Evolutionary conservation across 1,140 invertebrate species (phyloP).

Genomic region (Oncopodura yosiiana): DNA sequence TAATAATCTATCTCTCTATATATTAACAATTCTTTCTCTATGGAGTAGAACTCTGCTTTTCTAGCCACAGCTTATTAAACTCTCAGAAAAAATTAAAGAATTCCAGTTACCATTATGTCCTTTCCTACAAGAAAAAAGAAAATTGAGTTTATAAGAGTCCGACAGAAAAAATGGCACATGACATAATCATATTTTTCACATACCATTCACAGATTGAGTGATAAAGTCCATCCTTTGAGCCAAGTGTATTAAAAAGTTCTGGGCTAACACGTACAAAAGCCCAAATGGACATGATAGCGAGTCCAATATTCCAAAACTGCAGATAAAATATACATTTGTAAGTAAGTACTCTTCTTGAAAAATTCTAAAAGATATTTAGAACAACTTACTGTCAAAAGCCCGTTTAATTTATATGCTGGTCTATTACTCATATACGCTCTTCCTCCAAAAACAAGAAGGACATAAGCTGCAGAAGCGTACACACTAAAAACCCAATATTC

Average conservation of each 20-base stretch:
- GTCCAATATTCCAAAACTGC: slow-evolving; percentile 22
- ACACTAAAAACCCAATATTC: slow-evolving; percentile 17
- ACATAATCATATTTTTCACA: neutral
- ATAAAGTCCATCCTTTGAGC: slow-evolving; percentile 23
- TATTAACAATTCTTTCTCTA: too few species aligned
- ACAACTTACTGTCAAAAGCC: slow-evolving; percentile 14
- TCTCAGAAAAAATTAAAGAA: slow-evolving; percentile 14
- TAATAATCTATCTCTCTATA: too few species aligned
- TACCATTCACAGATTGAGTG: slow-evolving; percentile 31
- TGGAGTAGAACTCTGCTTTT: too few species aligned
- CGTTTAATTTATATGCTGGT: slow-evolving; percentile 21
- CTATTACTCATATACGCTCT: slow-evolving; percentile 16
- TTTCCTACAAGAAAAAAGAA: slow-evolving; percentile 4
- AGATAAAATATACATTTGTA: too few species aligned
- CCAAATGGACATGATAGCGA: slow-evolving; percentile 25
- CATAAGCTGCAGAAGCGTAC: slow-evolving; percentile 19
- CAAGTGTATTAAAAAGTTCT: slow-evolving; percentile 23
- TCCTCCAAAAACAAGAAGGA: slow-evolving; percentile 25
- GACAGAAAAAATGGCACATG: neutral
- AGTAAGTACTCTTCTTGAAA: too few species aligned
- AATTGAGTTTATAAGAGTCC: neutral
- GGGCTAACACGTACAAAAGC: slow-evolving; percentile 21
- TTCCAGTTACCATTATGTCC: slow-evolving; percentile 15
- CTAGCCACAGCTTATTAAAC: too few species aligned
- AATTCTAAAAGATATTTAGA: too few species aligned